Conservation (phyloP, 2,113 vertebrate species). For the Dasyprocta punctata region DNA sequence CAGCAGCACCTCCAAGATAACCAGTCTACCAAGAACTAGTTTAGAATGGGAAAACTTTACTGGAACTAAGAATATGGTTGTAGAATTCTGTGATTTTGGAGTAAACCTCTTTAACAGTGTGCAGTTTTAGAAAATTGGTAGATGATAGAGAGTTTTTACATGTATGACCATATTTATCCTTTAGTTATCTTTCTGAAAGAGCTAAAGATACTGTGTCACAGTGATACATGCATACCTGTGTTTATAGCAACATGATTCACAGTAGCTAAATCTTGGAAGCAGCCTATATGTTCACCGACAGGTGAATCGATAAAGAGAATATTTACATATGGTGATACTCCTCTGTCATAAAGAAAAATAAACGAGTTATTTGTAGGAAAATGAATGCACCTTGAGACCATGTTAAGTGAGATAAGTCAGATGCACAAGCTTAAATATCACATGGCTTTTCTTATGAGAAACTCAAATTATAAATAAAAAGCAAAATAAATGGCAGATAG, state of each 20-base stretch:
- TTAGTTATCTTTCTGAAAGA: background rate
- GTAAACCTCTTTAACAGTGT: background rate
- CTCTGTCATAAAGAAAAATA: background rate
- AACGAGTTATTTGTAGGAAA: background rate
- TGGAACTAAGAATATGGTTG: background rate
- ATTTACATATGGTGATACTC: background rate
- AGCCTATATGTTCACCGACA: background rate
- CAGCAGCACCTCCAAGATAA: background rate
- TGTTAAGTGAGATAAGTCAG: background rate
- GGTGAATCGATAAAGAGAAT: background rate
- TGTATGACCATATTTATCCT: constrained; percentile 19
- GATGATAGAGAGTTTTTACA: background rate
- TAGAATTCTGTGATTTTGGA: constrained; percentile 45
- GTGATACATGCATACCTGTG: background rate
- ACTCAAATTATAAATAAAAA: background rate
- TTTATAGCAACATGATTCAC: background rate
- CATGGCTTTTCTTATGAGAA: background rate
- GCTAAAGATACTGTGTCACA: background rate
- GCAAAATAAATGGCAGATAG: background rate
- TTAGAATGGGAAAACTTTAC: background rate
- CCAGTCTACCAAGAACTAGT: background rate
- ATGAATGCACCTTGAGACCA: no score
- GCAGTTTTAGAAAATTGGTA: constrained; percentile 32
- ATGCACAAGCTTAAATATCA: background rate
- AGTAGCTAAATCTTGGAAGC: background rate